Evolutionary conservation across 1,140 invertebrate species (phyloP).

Genomic region (Atta cephalotes): DNA sequence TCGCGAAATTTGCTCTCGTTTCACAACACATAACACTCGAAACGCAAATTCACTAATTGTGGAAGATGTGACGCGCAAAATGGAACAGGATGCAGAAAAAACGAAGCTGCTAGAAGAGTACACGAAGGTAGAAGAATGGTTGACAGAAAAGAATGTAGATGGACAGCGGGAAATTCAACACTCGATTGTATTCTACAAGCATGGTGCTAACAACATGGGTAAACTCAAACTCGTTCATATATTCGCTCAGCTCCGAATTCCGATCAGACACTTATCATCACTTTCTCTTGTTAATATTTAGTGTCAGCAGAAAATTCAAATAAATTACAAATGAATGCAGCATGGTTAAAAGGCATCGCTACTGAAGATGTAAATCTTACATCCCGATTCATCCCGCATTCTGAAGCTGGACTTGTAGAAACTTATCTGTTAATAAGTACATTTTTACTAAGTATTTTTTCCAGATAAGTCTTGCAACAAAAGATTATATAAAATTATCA

Average conservation of each 20-base stretch:
- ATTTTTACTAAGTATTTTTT: neutral
- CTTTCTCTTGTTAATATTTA: neutral
- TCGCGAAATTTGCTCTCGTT: neutral
- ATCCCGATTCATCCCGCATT: neutral
- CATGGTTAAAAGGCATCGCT: conserved; percentile 19
- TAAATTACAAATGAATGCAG: neutral
- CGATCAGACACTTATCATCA: neutral
- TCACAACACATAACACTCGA: neutral
- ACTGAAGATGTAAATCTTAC: neutral
- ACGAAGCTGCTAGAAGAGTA: neutral
- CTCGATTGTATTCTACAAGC: conserved; percentile 39
- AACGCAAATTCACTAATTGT: neutral
- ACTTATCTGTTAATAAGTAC: conserved; percentile 43
- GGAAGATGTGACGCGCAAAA: conserved; percentile 4
- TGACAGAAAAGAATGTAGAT: neutral
- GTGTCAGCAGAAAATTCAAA: neutral
- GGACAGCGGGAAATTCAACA: neutral
- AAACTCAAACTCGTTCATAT: neutral
- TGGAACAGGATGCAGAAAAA: neutral
- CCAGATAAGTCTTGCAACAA: neutral
- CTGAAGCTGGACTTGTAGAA: neutral
- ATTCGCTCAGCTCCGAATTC: no score
- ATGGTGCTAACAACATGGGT: conserved; percentile 25
- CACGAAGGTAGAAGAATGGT: conserved; percentile 18
- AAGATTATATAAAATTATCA: neutral